These are phyloP conservation scores for Paraescarpia echinospica DNA, from an alignment of 1,140 invertebrate species.

Conservation along the genomic window DNA sequence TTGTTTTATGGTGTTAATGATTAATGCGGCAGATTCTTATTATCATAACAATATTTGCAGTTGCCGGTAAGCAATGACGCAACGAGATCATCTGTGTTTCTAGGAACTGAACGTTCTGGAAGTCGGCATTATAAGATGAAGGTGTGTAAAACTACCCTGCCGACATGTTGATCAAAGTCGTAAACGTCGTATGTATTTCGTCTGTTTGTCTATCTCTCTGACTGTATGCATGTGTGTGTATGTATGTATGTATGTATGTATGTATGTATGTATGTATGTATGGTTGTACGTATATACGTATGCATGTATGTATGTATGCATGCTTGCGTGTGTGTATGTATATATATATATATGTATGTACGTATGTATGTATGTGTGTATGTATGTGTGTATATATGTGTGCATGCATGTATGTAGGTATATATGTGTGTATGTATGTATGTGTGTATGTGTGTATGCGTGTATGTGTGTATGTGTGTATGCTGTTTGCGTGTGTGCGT, in stretches of 20 bases:
- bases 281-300: not conserved
- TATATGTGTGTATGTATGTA: too few relatives aligned
- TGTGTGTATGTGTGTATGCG: too few relatives aligned
- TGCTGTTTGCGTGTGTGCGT: too few relatives aligned
- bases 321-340: too few relatives aligned
- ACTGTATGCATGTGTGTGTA: too few relatives aligned
- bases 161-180: too few relatives aligned
- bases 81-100: not conserved
- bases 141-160: not conserved
- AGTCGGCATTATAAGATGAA: not conserved
- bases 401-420: too few relatives aligned
- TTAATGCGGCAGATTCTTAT: not conserved
- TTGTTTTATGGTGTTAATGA: not conserved
- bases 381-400: not conserved
- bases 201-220: too few relatives aligned
- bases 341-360: not conserved
- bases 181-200: too few relatives aligned
- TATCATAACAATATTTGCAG: not conserved
- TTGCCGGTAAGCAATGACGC: too few relatives aligned
- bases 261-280: not conserved
- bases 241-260: not conserved
- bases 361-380: not conserved
- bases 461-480: too few relatives aligned
- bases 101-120: not conserved
- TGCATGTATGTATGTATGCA: not conserved